These are phyloP conservation scores for Silurus glanis DNA, from an alignment of 2,113 vertebrate species.

Conservation along the genomic window DNA sequence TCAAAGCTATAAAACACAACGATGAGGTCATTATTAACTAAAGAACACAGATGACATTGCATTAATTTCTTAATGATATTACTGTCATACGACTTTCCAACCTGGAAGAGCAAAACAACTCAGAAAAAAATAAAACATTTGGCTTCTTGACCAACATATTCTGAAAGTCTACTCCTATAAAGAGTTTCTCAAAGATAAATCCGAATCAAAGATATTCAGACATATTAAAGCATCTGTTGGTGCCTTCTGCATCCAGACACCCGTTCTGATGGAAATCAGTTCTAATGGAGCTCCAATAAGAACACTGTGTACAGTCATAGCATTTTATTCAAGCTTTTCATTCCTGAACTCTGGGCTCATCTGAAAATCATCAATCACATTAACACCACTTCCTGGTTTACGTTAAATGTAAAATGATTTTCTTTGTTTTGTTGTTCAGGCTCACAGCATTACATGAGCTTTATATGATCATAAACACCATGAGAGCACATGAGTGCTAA, in stretches of 20 bases:
- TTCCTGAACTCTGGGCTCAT: neutral
- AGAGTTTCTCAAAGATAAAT: too few species aligned
- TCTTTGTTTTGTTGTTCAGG: too few species aligned
- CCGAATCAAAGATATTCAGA: neutral
- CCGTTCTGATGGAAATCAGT: neutral
- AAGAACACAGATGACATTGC: neutral
- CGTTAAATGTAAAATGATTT: neutral
- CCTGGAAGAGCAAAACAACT: neutral
- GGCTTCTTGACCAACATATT: neutral
- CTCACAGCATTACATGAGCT: neutral
- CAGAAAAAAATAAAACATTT: neutral
- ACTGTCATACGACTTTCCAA: neutral
- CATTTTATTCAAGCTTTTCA: neutral
- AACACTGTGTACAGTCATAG: neutral
- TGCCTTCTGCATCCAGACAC: neutral
- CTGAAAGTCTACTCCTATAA: neutral
- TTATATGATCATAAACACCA: neutral
- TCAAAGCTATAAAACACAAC: slow-evolving; percentile 57
- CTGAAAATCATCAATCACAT: neutral
- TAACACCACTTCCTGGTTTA: neutral
- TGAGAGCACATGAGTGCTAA: neutral
- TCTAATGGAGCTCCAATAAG: neutral
- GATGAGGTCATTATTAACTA: neutral
- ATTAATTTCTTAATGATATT: neutral
- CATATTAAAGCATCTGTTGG: neutral